Percentiles rank a stretch among this genome's conserved stretches.
These are phyloP conservation scores for Trochalopteron elliotii DNA, from an alignment of 2,113 vertebrate genomes.

Conservation along the genomic window DNA sequence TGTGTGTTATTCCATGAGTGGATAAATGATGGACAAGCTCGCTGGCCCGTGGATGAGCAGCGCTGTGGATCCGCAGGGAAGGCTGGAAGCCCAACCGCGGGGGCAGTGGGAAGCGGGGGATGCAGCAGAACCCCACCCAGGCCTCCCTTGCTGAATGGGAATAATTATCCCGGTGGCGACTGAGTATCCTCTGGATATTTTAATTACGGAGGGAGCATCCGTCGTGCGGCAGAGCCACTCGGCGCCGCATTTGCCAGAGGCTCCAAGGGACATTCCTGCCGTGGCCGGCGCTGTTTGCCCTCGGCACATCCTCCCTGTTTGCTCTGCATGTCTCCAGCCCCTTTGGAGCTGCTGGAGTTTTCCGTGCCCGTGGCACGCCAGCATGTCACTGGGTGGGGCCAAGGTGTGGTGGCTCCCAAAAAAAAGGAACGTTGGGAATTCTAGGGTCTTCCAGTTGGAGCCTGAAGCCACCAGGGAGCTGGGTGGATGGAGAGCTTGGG, in stretches of 20 bases:
- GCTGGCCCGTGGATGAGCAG: background rate
- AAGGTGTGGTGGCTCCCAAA: background rate
- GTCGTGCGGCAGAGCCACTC: background rate
- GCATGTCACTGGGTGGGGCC: background rate
- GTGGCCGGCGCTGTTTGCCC: background rate
- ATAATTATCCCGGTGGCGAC: background rate
- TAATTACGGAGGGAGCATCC: background rate
- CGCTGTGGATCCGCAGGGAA: background rate
- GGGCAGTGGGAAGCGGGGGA: fast-evolving
- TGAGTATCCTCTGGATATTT: background rate
- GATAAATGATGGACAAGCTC: background rate
- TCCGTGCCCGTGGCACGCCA: background rate
- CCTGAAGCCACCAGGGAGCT: background rate
- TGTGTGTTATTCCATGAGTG: background rate
- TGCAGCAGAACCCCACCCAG: fast-evolving
- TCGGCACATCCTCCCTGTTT: background rate
- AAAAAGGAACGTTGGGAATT: fast-evolving
- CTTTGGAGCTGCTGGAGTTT: background rate
- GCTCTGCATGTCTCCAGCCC: background rate
- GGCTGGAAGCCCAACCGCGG: background rate
- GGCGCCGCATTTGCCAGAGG: background rate
- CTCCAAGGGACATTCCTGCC: background rate
- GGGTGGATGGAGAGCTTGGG: background rate
- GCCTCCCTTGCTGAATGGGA: background rate
- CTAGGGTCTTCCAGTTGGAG: background rate